Conservation (phyloP, 2,888 invertebrate genomes). For the Eurois occulta region DNA sequence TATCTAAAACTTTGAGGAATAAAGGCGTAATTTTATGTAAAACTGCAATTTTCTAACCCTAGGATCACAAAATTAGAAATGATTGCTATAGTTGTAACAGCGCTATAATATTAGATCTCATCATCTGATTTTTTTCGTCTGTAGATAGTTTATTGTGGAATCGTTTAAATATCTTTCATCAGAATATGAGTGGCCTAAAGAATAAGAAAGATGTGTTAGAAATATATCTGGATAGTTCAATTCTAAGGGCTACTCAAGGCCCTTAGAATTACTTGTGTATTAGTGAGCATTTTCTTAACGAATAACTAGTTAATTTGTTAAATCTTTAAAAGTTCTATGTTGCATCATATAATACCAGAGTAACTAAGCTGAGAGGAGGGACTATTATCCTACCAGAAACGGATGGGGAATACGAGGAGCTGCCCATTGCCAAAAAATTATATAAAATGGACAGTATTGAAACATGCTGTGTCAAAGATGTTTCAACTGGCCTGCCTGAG, state of each 20-base stretch:
- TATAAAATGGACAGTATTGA: background rate
- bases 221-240: conserved; percentile 18
- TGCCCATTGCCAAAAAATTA: conserved; percentile 11
- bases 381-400: conserved; percentile 22
- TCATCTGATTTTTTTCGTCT: no score
- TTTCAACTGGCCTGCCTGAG: background rate
- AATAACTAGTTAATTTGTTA: conserved; percentile 14
- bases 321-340: conserved; percentile 21
- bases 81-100: no score
- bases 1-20: no score
- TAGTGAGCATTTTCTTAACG: conserved; percentile 36
- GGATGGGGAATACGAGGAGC: conserved; percentile 16
- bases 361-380: conserved; percentile 26
- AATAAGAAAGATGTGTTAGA: conserved; percentile 33
- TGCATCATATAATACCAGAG: conserved; percentile 29
- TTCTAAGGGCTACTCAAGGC: no score
- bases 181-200: conserved; percentile 37
- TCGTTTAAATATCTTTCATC: background rate
- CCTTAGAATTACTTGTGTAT: conserved; percentile 19
- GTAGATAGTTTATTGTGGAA: background rate
- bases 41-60: no score
- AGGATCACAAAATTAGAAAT: no score
- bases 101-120: no score
- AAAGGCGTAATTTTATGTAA: no score
- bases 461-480: background rate